A percentile compares a stretch with the other conserved stretches of the same genome.
phyloP scores from a whole-genome alignment of 2,113 vertebrate species.

The Coreoperca whiteheadi region DNA sequence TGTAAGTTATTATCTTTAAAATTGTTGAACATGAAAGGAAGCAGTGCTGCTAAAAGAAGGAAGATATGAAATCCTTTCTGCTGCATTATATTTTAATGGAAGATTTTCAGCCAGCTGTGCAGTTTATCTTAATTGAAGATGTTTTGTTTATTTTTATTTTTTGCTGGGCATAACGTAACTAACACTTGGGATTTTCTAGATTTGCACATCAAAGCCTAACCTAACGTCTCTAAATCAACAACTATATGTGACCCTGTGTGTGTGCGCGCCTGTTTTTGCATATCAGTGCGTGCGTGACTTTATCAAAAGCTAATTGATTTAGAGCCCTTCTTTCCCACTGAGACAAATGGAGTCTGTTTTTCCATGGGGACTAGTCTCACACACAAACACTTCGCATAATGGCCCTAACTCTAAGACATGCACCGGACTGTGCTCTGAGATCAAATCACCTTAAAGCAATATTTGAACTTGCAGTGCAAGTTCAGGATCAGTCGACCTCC shows the following conservation, averaged over 20 bases:
- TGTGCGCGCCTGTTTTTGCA: background rate
- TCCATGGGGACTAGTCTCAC: background rate
- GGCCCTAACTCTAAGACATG: background rate
- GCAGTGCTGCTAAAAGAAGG: too few species aligned
- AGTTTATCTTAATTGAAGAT: background rate
- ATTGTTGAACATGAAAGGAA: too few species aligned
- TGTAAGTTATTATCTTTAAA: too few species aligned
- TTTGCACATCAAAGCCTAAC: background rate
- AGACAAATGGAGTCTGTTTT: conserved; percentile 22
- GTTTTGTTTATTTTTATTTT: background rate
- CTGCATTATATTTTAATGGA: background rate
- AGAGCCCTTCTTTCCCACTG: background rate
- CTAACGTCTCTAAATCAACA: background rate
- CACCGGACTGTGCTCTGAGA: background rate
- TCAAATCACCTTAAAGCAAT: background rate
- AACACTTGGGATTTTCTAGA: background rate
- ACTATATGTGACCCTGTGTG: background rate
- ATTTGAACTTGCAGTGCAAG: background rate
- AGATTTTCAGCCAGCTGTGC: background rate
- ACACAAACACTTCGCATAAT: background rate
- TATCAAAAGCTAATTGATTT: conserved; percentile 15
- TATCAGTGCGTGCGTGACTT: background rate
- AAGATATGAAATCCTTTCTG: background rate
- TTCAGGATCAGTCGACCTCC: background rate
- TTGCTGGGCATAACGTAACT: background rate